phyloP scores from a whole-genome alignment of 92 coral and sea anemone genomes.

The Nematostella vectensis region DNA sequence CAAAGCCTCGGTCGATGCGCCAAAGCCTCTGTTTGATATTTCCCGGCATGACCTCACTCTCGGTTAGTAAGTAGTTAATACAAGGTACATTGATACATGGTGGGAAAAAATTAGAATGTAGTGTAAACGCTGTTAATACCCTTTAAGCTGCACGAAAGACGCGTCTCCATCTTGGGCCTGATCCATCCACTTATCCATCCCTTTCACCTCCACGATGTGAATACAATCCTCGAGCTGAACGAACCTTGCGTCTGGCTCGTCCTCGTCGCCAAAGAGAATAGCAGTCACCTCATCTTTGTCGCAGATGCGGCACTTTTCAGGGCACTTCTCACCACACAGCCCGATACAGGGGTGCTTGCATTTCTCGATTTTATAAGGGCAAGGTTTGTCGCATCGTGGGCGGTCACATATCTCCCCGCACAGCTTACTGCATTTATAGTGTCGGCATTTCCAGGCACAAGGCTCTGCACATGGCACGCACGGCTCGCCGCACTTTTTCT shows the following conservation, averaged over 20 bases:
- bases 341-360: conserved; percentile 86
- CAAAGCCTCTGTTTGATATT: no score
- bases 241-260: conserved; percentile 72
- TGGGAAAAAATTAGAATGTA: no score
- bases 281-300: conserved; percentile 80
- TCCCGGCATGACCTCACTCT: no score
- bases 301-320: conserved; percentile 81
- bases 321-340: conserved; percentile 92
- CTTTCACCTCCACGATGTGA: conserved; percentile 71
- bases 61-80: no score
- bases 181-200: conserved; percentile 79
- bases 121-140: no score
- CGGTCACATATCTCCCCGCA: conserved; percentile 81
- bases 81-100: no score
- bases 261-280: conserved; percentile 80
- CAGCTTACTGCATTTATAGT: conserved; percentile 43
- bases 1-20: no score
- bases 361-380: conserved; percentile 23
- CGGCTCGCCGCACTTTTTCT: conserved; percentile 69
- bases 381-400: conserved; percentile 58
- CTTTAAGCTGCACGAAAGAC: conserved; percentile 51
- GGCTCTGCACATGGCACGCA: conserved; percentile 58
- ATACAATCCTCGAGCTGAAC: conserved; percentile 83
- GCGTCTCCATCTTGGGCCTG: conserved; percentile 18
- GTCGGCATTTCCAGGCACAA: conserved; percentile 75